Conservation (phyloP, 2,113 vertebrate genomes). For the Nesogale talazaci region DNA sequence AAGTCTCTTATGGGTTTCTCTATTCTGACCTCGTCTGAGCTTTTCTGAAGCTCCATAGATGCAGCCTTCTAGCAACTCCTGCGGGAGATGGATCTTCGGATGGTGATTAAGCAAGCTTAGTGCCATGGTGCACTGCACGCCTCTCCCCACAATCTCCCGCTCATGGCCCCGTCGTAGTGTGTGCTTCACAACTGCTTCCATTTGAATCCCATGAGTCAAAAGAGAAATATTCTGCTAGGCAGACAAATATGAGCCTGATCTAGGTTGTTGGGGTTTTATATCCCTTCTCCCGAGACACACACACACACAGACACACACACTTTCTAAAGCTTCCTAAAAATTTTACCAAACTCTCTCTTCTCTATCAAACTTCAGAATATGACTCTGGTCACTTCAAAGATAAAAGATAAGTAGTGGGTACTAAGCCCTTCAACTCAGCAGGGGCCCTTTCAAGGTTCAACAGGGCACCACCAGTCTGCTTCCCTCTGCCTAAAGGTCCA, state of each 20-base stretch:
- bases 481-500: neutral
- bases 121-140: neutral
- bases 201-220: neutral
- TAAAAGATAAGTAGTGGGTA: neutral
- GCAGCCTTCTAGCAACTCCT: neutral
- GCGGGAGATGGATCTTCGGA: neutral
- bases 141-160: neutral
- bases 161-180: neutral
- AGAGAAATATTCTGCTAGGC: neutral
- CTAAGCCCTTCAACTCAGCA: neutral
- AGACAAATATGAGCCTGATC: neutral
- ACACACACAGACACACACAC: no score
- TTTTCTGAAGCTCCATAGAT: neutral
- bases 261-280: neutral
- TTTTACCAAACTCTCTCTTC: neutral
- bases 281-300: neutral
- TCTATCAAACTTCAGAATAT: neutral
- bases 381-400: conserved; percentile 3
- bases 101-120: neutral
- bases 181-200: neutral
- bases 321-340: neutral
- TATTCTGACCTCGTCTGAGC: neutral
- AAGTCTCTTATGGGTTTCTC: neutral
- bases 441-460: neutral
- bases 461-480: neutral